Percentiles rank a stretch among this genome's conserved stretches.
Conservation (phyloP, 1,140 invertebrate species). For the Forficula auricularia region DNA sequence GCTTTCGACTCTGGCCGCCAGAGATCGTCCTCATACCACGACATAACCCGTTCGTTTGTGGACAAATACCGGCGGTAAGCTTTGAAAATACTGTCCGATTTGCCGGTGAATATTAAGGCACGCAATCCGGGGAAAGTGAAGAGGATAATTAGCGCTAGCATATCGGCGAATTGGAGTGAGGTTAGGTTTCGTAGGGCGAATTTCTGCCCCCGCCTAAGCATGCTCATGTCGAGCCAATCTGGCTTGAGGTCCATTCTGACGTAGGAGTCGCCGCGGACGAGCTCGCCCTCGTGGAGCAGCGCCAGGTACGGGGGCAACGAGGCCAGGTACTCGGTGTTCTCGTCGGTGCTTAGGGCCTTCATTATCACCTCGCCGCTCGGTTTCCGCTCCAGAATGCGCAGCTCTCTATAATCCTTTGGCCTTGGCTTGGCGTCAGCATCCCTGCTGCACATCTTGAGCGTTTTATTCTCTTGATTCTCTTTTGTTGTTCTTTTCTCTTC, state of each 20-base stretch:
- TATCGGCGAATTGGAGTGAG: conserved; percentile 11
- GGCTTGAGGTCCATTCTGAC: conserved; percentile 2
- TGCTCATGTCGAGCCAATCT: conserved; percentile 13
- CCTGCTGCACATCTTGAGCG: no score
- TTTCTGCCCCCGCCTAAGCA: conserved; percentile 10
- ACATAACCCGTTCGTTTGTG: conserved; percentile 22
- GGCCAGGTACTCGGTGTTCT: not conserved
- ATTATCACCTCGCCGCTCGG: no score
- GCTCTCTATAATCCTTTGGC: no score
- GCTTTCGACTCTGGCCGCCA: conserved; percentile 17
- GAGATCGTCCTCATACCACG: conserved; percentile 24
- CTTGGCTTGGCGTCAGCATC: no score
- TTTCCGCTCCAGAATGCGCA: no score
- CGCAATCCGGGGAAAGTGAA: conserved; percentile 10
- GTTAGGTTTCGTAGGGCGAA: conserved; percentile 11
- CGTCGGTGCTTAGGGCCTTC: no score
- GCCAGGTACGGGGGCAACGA: not conserved
- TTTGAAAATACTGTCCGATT: conserved; percentile 14
- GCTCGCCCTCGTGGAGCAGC: not conserved
- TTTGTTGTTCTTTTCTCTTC: no score
- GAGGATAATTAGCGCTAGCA: conserved; percentile 10
- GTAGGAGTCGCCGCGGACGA: not conserved
- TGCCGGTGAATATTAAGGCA: conserved; percentile 13
- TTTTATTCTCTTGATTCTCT: no score
- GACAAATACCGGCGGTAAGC: conserved; percentile 24